phyloP scores from a whole-genome alignment of 2,888 invertebrate genomes.

The Polyommatus icarus region DNA sequence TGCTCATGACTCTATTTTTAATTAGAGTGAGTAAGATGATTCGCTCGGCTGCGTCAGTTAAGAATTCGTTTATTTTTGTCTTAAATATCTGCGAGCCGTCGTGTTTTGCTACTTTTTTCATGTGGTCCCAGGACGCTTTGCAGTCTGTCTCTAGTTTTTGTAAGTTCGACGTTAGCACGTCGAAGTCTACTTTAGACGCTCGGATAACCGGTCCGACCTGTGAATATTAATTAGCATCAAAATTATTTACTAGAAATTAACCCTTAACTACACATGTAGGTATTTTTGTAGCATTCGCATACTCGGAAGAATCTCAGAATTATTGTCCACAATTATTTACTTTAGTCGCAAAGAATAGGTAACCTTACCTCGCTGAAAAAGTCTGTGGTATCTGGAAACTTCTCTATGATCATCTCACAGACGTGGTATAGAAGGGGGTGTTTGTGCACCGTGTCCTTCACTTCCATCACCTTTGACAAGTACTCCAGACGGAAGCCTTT shows the following conservation, averaged over 20 bases:
- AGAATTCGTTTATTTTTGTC: conserved; percentile 96
- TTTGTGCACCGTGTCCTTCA: conserved; percentile 99
- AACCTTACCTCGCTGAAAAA: conserved; percentile 94
- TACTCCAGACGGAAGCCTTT: conserved; percentile 99
- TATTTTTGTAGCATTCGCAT: background rate
- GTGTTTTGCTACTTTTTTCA: conserved; percentile 96
- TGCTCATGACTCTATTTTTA: conserved; percentile 94
- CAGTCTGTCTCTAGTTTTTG: conserved; percentile 96
- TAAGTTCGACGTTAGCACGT: conserved; percentile 92
- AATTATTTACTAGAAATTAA: background rate
- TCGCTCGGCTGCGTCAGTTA: conserved; percentile 97
- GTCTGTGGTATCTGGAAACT: conserved; percentile 96
- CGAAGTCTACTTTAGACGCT: conserved; percentile 97
- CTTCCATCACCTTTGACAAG: conserved; percentile 97
- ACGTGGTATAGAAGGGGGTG: conserved; percentile 98
- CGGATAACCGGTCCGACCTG: conserved; percentile 93
- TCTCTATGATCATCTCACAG: conserved; percentile 98
- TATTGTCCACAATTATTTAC: background rate
- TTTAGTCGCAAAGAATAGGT: background rate
- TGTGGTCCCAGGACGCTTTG: conserved; percentile 97
- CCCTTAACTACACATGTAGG: background rate
- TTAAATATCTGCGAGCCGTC: conserved; percentile 93
- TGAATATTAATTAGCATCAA: conserved; percentile 40
- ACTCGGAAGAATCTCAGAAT: background rate
- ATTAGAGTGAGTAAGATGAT: conserved; percentile 96